A percentile compares a stretch with the other conserved stretches of the same genome.
These are phyloP conservation scores for Diabrotica virgifera DNA, from an alignment of 1,140 invertebrate species.

Conservation along the genomic window DNA sequence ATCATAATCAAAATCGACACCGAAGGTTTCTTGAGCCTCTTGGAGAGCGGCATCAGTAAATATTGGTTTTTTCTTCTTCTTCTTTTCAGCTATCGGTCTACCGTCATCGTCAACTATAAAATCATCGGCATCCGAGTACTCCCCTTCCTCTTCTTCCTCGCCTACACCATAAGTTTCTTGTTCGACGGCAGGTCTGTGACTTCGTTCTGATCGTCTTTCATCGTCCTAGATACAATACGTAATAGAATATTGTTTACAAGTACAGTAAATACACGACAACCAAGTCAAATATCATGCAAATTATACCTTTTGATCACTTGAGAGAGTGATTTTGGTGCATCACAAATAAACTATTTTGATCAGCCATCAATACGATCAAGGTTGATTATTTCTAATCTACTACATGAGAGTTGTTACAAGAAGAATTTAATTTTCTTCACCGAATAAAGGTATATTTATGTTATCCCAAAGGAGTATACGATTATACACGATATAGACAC, in stretches of 20 bases:
- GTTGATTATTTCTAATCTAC: too few relatives aligned
- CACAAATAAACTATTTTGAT: too few relatives aligned
- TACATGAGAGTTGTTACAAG: too few relatives aligned
- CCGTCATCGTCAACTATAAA: constrained; percentile 98
- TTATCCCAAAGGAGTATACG: too few relatives aligned
- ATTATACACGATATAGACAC: too few relatives aligned
- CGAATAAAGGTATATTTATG: too few relatives aligned
- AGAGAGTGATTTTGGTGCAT: too few relatives aligned
- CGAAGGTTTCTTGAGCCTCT: constrained; percentile 99
- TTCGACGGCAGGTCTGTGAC: constrained; percentile 62
- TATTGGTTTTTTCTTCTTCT: constrained; percentile 83
- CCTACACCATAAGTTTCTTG: constrained; percentile 60
- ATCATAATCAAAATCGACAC: constrained; percentile 97
- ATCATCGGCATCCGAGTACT: constrained; percentile 87
- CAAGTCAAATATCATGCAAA: too few relatives aligned
- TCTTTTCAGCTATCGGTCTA: constrained; percentile 81
- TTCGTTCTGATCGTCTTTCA: constrained; percentile 69
- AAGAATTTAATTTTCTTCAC: too few relatives aligned
- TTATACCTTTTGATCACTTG: too few relatives aligned
- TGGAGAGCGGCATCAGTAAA: constrained; percentile 91
- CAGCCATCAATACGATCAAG: too few relatives aligned
- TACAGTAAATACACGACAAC: too few relatives aligned
- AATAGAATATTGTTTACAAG: background rate
- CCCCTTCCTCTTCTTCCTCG: constrained; percentile 74
- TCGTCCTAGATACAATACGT: constrained; percentile 61